phyloP scores from a whole-genome alignment of 2,113 vertebrate genomes.

The Rhinoderma darwinii region DNA sequence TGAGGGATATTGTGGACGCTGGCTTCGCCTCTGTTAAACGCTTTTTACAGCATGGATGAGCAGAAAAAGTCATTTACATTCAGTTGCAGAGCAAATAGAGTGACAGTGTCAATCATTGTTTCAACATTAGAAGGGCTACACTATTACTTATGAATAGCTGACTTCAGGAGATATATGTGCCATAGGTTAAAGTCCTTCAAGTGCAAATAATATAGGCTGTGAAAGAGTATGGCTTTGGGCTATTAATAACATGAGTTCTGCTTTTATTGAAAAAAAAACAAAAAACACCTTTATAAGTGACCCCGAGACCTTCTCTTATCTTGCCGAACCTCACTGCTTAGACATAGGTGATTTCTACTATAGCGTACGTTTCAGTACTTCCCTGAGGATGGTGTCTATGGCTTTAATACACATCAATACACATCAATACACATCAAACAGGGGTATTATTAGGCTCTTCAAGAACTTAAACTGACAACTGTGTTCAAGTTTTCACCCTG shows the following conservation, averaged over 20 bases:
- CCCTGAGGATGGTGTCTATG: not conserved
- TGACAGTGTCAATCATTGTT: not conserved
- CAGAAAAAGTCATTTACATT: not conserved
- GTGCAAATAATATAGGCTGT: not conserved
- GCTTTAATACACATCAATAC: not conserved
- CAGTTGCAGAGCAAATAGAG: not conserved
- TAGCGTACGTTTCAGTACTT: not conserved
- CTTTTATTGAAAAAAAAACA: not conserved
- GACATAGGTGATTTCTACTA: not conserved
- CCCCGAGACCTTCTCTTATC: not conserved
- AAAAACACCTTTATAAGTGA: not conserved
- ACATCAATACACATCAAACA: slow-evolving; percentile 5
- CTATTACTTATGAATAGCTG: not conserved
- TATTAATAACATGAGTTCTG: not conserved
- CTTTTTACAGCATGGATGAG: not conserved
- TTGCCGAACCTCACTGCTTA: not conserved
- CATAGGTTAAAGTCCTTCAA: not conserved
- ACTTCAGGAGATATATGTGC: not conserved
- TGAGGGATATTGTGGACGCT: not conserved
- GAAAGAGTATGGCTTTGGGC: not conserved
- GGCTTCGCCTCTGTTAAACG: not conserved
- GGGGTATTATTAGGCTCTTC: not conserved
- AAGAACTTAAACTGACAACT: not conserved
- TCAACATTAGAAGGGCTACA: not conserved
- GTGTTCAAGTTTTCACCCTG: not conserved